phyloP scores from a whole-genome alignment of 53 echinoderm and acorn worm genomes.

The Antedon mediterranea region DNA sequence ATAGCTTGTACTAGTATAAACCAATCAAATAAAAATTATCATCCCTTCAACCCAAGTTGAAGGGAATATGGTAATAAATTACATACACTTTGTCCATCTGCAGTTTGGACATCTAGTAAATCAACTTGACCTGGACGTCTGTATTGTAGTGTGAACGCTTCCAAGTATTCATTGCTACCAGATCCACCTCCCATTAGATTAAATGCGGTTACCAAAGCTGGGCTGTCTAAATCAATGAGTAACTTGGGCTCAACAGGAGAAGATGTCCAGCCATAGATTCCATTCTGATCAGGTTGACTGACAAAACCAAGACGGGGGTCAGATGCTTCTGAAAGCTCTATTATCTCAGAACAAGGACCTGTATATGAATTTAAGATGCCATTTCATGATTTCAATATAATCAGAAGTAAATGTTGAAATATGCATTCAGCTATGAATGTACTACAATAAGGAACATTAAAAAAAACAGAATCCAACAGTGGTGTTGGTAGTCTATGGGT shows the following conservation, averaged over 20 bases:
- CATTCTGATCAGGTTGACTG: neutral
- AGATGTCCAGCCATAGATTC: neutral
- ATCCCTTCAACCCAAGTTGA: no score
- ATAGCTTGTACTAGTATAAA: no score
- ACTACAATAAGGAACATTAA: no score
- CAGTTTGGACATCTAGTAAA: neutral
- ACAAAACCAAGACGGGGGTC: neutral
- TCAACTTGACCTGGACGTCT: neutral
- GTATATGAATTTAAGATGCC: no score
- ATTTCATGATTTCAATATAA: no score
- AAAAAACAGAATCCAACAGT: no score
- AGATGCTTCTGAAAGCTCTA: neutral
- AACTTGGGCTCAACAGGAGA: neutral
- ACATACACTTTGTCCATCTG: neutral
- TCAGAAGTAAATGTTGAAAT: no score
- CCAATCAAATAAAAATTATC: no score
- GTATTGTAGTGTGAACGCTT: neutral
- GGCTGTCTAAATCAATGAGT: neutral
- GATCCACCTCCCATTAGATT: neutral
- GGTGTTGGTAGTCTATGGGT: no score
- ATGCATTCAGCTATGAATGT: no score
- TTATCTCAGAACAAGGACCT: neutral
- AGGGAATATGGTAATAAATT: neutral
- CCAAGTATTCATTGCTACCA: neutral
- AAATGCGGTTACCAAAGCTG: neutral